Base-by-base conservation (phyloP, 2,888 invertebrate species). In the Fragum sueziense region DNA sequence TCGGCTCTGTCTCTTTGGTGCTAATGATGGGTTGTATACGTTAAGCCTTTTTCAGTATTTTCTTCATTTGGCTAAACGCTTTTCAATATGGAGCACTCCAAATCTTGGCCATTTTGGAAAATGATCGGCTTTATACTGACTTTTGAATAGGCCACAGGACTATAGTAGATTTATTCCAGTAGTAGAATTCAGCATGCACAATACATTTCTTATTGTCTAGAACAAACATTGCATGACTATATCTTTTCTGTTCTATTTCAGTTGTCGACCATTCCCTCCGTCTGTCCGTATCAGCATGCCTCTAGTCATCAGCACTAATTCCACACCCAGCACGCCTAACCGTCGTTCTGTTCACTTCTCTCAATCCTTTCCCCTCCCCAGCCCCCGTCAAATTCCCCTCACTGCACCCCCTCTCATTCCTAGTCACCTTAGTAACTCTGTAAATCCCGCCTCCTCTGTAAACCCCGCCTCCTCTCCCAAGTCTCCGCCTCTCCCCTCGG, bases 281-380 rank as follows among this genome's bases (percentile, higher is more conserved):
- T 74, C 83, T 41, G 73, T 77, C 0, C 76, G 76, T 51, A 81
- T 69, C 83, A 82, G 74, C 85, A 86, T 68, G 76, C 77, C 78
- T 47, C 75, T 70, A 62, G 79, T 74, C 72, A 73, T 79, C 67
- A 75, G 67, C 74, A 77, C 81, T 34, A 65, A 65, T n/a, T 70
- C 76, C 41, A 70, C 71, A 61, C 47, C 74, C 14, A 57, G 37
- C 76, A 54, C 67, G 31, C 70, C 74, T 33, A 37, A 33, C n/a
- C 27, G 76, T 22, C 74, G 68, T 57, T 59, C 74, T 29, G 62
- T 65, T 34, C 72, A 72, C 31, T 61, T 74, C 68, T 51, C 37
- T 57, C 72, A 54, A 65, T 70, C 65, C 37, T 65, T 65, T 41
- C 65, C 22, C 41, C 65, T 65, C 25, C n/a, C 65, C 25, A 41